Conservation (phyloP, 2,888 invertebrate species). For the Branchellion lobata region DNA sequence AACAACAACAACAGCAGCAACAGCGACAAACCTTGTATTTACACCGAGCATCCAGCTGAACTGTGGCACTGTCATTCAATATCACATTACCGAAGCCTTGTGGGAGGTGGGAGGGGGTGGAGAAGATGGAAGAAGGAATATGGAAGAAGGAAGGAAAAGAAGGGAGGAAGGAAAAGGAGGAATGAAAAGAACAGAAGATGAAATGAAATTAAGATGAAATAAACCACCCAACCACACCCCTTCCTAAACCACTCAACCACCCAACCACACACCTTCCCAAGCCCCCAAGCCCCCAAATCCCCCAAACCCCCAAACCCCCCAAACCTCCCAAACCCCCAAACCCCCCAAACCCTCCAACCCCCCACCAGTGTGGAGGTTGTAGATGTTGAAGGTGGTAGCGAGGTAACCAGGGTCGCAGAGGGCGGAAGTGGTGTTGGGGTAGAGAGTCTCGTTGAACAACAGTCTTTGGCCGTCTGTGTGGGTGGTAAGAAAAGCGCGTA, state of each 20-base stretch:
- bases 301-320: no score
- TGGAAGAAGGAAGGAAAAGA: no score
- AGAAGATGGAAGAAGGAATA: no score
- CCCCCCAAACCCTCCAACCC: no score
- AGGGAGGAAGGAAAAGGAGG: no score
- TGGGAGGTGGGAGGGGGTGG: not conserved
- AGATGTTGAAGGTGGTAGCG: constrained; percentile 6
- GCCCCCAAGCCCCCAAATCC: no score
- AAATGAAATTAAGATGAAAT: no score
- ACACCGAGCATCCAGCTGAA: constrained; percentile 51
- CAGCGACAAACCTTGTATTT: constrained; percentile 41
- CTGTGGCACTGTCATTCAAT: constrained; percentile 25
- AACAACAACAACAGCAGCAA: not conserved
- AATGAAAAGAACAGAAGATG: no score
- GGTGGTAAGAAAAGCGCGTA: not conserved
- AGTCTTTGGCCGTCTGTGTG: not conserved
- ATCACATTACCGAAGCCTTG: constrained; percentile 45
- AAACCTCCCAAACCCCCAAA: no score
- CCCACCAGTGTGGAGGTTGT: constrained; percentile 18
- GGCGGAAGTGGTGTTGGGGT: constrained; percentile 5
- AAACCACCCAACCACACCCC: no score
- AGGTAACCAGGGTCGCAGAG: not conserved
- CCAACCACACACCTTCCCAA: no score
- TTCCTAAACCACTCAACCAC: no score
- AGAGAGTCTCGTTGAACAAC: not conserved